Evolutionary conservation across 92 coral and sea anemone genomes (phyloP).

Genomic region (Epizoanthus fatuus): DNA sequence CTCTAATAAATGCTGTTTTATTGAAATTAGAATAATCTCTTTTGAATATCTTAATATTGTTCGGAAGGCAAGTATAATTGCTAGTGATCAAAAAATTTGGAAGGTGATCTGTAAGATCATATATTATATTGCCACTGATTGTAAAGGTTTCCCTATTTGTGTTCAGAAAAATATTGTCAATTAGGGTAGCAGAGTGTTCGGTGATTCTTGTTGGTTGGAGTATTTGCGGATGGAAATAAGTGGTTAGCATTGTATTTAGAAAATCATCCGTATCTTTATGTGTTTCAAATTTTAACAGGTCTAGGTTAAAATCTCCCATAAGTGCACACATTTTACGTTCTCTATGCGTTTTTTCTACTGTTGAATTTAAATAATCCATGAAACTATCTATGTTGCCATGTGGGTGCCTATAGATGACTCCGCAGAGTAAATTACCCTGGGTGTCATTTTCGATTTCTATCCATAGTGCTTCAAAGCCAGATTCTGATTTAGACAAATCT

Average conservation of each 20-base stretch:
- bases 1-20: slow-evolving; percentile 62
- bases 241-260: slow-evolving; percentile 58
- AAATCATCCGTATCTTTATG: slow-evolving; percentile 72
- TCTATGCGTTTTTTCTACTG: slow-evolving; percentile 57
- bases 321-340: slow-evolving; percentile 68
- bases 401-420: slow-evolving; percentile 80
- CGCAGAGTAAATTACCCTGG: slow-evolving; percentile 45
- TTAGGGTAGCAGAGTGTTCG: slow-evolving; percentile 60
- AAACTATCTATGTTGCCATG: slow-evolving; percentile 64
- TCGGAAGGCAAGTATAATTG: slow-evolving; percentile 64
- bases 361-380: slow-evolving; percentile 52
- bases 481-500: slow-evolving; percentile 35
- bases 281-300: slow-evolving; percentile 65
- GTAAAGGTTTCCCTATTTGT: slow-evolving; percentile 51
- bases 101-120: slow-evolving; percentile 56
- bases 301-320: slow-evolving; percentile 61
- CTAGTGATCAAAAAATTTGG: slow-evolving; percentile 69
- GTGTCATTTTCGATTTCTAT: slow-evolving; percentile 67
- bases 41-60: slow-evolving; percentile 59
- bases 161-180: slow-evolving; percentile 75
- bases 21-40: slow-evolving; percentile 69
- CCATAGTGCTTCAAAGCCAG: background rate
- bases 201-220: slow-evolving; percentile 71
- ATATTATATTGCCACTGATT: slow-evolving; percentile 72
- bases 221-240: slow-evolving; percentile 66